phyloP scores from a whole-genome alignment of 2,113 vertebrate genomes.

The Gymnocephalus cernua region DNA sequence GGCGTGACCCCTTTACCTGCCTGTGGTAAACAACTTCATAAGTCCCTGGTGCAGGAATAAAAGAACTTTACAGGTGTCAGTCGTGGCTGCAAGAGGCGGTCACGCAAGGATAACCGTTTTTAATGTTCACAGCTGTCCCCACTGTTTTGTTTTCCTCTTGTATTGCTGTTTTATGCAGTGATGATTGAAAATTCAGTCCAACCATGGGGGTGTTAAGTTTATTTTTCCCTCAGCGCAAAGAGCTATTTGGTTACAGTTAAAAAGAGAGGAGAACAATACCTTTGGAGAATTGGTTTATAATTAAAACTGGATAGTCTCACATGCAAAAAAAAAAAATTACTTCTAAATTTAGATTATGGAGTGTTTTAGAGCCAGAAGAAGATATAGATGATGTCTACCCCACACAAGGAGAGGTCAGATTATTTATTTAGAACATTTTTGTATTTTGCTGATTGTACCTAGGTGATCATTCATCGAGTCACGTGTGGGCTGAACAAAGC shows the following conservation, averaged over 20 bases:
- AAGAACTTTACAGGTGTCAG: neutral
- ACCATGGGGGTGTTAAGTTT: neutral
- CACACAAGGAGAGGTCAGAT: neutral
- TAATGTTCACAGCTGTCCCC: slow-evolving; percentile 15
- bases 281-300: slow-evolving; percentile 10
- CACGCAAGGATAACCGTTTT: neutral
- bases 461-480: neutral
- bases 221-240: slow-evolving; percentile 6
- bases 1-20: neutral
- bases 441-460: neutral
- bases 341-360: neutral
- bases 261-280: slow-evolving; percentile 21
- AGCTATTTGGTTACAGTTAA: slow-evolving; percentile 3
- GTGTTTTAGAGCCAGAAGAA: neutral
- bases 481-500: slow-evolving; percentile 11
- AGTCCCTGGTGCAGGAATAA: slow-evolving; percentile 8
- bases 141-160: slow-evolving; percentile 14
- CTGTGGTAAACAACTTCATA: slow-evolving; percentile 18
- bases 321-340: neutral
- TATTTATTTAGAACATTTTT: neutral
- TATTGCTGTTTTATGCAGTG: slow-evolving; percentile 1
- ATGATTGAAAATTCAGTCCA: slow-evolving; percentile 28
- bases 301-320: neutral
- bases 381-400: neutral
- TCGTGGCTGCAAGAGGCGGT: neutral